phyloP scores from a whole-genome alignment of 2,797 vertebrate genomes.

The Dicrostonyx torquatus region DNA sequence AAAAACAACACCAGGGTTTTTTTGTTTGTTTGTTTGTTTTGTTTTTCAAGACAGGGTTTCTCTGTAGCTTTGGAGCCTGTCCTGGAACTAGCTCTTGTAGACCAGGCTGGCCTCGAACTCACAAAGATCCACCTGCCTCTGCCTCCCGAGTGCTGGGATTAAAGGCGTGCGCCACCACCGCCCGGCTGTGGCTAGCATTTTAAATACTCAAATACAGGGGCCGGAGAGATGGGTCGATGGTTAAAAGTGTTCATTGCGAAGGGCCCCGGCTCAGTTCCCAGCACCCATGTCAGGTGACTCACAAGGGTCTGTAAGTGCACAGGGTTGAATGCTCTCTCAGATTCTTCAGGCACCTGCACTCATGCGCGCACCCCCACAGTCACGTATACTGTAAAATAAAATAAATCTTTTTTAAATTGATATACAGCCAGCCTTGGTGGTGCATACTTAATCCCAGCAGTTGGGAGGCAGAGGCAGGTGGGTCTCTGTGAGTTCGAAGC shows the following conservation, averaged over 20 bases:
- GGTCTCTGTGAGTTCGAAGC: neutral
- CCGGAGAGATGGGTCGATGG: neutral
- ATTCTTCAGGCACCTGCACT: neutral
- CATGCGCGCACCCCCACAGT: neutral
- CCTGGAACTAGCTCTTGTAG: no score
- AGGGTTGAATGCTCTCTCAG: no score
- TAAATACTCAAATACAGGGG: neutral
- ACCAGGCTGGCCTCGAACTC: no score
- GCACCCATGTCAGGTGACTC: neutral
- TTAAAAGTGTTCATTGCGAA: neutral
- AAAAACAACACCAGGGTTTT: neutral
- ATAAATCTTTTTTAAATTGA: neutral
- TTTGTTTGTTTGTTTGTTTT: no score
- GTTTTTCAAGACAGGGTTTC: no score
- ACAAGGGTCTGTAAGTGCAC: neutral
- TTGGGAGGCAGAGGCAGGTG: neutral
- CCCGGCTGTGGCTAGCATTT: neutral
- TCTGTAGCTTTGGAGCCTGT: no score
- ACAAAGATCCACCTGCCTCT: no score
- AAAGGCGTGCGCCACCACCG: no score
- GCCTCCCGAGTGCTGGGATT: no score
- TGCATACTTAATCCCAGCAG: neutral
- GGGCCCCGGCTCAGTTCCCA: neutral
- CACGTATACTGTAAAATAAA: neutral
- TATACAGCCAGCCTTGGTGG: neutral